Evolutionary conservation across 2,888 invertebrate species (phyloP).

Genomic region (Papilio gigon): DNA sequence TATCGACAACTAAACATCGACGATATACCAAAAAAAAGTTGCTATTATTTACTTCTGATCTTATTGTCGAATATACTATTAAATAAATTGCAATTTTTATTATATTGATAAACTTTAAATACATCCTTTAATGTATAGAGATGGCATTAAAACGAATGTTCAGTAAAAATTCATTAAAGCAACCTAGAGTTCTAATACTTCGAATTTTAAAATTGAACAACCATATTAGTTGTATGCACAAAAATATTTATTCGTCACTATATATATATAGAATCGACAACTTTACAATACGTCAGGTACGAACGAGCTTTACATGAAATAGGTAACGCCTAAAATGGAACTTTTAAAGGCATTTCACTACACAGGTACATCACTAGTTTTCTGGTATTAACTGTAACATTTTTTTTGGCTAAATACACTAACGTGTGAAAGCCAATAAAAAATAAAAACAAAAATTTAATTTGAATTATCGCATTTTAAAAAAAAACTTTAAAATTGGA

Average conservation of each 20-base stretch:
- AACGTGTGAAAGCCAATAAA: too few relatives aligned
- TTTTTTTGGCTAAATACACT: too few relatives aligned
- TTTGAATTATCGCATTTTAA: too few relatives aligned
- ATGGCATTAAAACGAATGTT: too few relatives aligned
- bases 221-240: conserved; percentile 5
- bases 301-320: conserved; percentile 33
- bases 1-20: neutral
- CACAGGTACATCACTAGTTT: conserved; percentile 18
- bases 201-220: neutral
- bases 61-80: neutral
- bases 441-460: too few relatives aligned
- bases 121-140: too few relatives aligned
- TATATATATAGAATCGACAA: conserved; percentile 17
- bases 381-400: neutral
- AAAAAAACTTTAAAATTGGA: too few relatives aligned
- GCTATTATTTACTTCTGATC: neutral
- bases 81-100: too few relatives aligned
- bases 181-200: neutral
- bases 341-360: conserved; percentile 18
- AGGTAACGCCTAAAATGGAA: conserved; percentile 20
- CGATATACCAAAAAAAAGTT: neutral
- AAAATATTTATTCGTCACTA: neutral
- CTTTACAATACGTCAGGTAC: conserved; percentile 37
- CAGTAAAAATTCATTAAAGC: neutral
- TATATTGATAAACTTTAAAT: too few relatives aligned